phyloP scores from a whole-genome alignment of 2,797 vertebrate genomes.

The Avahi laniger region DNA sequence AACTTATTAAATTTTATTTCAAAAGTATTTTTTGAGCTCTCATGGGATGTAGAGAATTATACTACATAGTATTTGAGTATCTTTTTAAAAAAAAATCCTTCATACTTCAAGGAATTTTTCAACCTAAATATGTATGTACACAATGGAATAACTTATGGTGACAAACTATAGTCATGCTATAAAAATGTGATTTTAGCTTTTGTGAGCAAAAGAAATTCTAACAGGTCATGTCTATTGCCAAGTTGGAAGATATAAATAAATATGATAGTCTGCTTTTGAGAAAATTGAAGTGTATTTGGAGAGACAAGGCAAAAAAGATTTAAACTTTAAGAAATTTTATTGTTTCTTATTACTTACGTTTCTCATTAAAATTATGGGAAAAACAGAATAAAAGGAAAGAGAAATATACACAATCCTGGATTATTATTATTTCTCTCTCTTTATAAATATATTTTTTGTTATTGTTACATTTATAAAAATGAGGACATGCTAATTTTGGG shows the following conservation, averaged over 20 bases:
- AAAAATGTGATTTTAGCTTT: not conserved
- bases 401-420: not conserved
- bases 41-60: not conserved
- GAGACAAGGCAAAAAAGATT: not conserved
- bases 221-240: not conserved
- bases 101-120: not conserved
- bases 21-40: not conserved
- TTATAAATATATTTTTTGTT: not conserved
- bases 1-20: not conserved
- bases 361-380: not conserved
- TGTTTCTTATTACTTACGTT: not conserved
- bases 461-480: not conserved
- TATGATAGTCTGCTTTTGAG: not conserved
- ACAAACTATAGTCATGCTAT: not conserved
- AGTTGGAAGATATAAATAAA: not conserved
- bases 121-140: not conserved
- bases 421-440: not conserved
- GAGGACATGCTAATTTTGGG: not conserved
- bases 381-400: not conserved
- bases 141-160: not conserved
- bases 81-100: not conserved
- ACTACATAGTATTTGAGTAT: not conserved
- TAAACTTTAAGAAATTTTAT: not conserved
- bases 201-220: not conserved
- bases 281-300: not conserved